Conservation (phyloP, 2,888 invertebrate genomes). For the Agrotis ipsilon region DNA sequence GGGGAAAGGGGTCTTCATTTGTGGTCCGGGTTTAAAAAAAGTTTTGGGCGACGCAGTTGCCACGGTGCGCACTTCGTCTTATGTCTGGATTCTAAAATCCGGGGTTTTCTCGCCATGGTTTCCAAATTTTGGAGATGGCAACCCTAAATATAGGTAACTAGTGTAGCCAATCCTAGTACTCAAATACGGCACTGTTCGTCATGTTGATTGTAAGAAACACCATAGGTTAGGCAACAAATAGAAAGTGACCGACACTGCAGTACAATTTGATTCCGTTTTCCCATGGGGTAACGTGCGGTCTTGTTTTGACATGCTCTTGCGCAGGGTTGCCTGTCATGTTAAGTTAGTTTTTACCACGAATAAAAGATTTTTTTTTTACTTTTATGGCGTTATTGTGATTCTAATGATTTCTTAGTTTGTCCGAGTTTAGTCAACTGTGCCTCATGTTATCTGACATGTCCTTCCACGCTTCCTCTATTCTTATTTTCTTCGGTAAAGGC, state of each 20-base stretch:
- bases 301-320: conserved; percentile 38
- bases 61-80: too few relatives aligned
- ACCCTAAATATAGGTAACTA: not conserved
- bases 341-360: not conserved
- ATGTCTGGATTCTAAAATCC: too few relatives aligned
- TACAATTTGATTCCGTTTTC: conserved; percentile 42
- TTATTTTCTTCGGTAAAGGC: not conserved
- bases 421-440: not conserved
- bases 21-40: too few relatives aligned
- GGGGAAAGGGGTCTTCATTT: too few relatives aligned
- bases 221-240: conserved; percentile 26
- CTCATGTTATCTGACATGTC: not conserved
- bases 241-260: conserved; percentile 40
- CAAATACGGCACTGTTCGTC: conserved; percentile 25
- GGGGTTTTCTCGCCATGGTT: too few relatives aligned
- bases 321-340: conserved; percentile 33
- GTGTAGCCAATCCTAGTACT: not conserved
- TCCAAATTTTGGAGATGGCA: not conserved
- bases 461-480: too few relatives aligned
- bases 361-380: not conserved
- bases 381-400: not conserved
- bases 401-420: not conserved
- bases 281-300: conserved; percentile 30
- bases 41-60: too few relatives aligned
- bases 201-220: conserved; percentile 15